Percentiles rank a stretch among this genome's conserved stretches.
phyloP scores from a whole-genome alignment of 2,797 vertebrate species.

The Myotis planiceps region DNA sequence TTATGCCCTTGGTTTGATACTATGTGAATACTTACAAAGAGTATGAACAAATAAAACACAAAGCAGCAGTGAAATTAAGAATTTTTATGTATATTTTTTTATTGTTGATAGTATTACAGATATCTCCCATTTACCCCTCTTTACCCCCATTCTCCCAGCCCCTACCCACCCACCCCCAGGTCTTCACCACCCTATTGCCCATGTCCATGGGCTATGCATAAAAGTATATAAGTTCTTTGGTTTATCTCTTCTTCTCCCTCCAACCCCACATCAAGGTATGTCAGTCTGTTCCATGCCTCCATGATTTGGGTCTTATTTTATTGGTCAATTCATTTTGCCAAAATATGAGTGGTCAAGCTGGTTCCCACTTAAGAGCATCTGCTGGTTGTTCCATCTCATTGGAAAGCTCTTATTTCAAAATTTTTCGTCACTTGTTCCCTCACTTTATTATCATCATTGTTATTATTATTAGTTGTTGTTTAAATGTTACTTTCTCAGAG shows the following conservation, averaged over 20 bases:
- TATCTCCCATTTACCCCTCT: too few species aligned
- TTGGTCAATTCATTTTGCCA: not conserved
- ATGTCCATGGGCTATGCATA: too few species aligned
- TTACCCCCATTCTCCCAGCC: too few species aligned
- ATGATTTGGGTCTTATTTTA: too few species aligned
- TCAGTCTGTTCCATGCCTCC: too few species aligned
- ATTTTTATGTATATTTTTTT: too few species aligned
- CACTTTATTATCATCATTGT: not conserved
- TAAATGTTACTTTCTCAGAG: conserved; percentile 21
- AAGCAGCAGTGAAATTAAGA: conserved; percentile 10
- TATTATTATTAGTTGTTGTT: not conserved
- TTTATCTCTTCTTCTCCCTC: too few species aligned
- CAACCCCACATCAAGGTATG: too few species aligned
- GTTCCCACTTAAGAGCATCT: not conserved
- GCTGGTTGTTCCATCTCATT: not conserved
- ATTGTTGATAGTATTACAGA: too few species aligned
- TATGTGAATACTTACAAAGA: not conserved
- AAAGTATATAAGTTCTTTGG: too few species aligned
- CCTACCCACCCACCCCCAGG: too few species aligned
- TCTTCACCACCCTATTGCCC: too few species aligned
- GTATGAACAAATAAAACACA: not conserved
- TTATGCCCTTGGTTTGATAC: not conserved
- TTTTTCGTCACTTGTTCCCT: not conserved
- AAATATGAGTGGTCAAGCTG: not conserved
- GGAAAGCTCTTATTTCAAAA: not conserved